Evolutionary conservation across 1,140 invertebrate genomes (phyloP).

Genomic region (Drosophila sp.): DNA sequence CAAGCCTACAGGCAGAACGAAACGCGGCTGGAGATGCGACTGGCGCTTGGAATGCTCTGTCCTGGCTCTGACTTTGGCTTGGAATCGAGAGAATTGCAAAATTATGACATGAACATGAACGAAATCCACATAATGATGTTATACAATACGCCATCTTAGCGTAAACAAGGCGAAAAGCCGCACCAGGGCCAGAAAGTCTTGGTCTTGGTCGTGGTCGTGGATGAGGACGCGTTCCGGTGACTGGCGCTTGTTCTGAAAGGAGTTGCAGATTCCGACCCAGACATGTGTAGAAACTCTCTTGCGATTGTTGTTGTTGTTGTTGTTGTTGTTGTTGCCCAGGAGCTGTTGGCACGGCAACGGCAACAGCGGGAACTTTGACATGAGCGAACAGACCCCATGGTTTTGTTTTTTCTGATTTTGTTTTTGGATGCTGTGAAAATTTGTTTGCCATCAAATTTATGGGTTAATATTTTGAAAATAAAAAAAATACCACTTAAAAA

Average conservation of each 20-base stretch:
- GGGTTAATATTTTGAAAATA: slow-evolving; percentile 13
- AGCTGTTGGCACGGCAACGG: slow-evolving; percentile 68
- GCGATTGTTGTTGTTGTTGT: slow-evolving; percentile 24
- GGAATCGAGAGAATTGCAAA: slow-evolving; percentile 60
- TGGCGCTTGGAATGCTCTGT: slow-evolving; percentile 71
- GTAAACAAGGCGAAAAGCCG: slow-evolving; percentile 74
- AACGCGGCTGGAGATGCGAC: slow-evolving; percentile 65
- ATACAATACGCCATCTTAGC: slow-evolving; percentile 82
- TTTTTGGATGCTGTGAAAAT: slow-evolving; percentile 62
- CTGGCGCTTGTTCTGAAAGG: slow-evolving; percentile 43
- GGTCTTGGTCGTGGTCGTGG: not conserved
- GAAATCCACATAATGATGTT: slow-evolving; percentile 82
- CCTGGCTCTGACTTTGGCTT: slow-evolving; percentile 22
- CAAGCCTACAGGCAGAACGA: slow-evolving; percentile 28
- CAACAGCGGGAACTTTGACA: slow-evolving; percentile 57
- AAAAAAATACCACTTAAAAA: slow-evolving; percentile 33
- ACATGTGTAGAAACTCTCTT: slow-evolving; percentile 53
- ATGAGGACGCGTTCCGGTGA: not conserved
- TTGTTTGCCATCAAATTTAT: slow-evolving; percentile 47
- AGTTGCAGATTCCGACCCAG: slow-evolving; percentile 18
- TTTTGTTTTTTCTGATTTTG: slow-evolving; percentile 5
- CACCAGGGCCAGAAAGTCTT: slow-evolving; percentile 35
- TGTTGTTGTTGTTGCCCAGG: slow-evolving; percentile 62
- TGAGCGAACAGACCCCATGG: slow-evolving; percentile 24
- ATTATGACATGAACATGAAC: slow-evolving; percentile 83